Evolutionary conservation across 2,797 vertebrate species (phyloP).

Genomic region (Anguilla obscura): DNA sequence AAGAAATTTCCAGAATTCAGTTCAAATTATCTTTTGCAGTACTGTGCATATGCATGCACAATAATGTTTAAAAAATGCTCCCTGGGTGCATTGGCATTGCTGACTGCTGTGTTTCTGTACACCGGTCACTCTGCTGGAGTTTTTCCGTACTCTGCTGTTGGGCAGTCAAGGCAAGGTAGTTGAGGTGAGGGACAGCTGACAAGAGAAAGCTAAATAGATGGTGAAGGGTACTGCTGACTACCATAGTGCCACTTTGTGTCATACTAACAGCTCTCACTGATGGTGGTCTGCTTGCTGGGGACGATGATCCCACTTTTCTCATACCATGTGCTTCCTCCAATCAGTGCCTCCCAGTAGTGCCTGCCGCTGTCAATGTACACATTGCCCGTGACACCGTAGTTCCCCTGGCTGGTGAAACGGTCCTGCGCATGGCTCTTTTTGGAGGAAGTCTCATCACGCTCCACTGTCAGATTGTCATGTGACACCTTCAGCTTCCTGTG

Average conservation of each 20-base stretch:
- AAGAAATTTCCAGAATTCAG: neutral
- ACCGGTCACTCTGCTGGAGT: too few relatives aligned
- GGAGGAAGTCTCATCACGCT: constrained; percentile 92
- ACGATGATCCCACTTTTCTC: constrained; percentile 32
- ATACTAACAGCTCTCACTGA: neutral
- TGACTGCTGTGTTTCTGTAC: too few relatives aligned
- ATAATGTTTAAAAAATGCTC: too few relatives aligned
- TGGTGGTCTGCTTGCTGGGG: neutral
- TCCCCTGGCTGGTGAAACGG: constrained; percentile 92
- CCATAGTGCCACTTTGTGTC: neutral
- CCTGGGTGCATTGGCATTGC: too few relatives aligned
- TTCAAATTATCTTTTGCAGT: neutral
- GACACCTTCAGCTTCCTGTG: constrained; percentile 94
- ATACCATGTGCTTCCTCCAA: constrained; percentile 96
- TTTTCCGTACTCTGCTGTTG: too few relatives aligned
- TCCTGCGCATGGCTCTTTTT: constrained; percentile 97
- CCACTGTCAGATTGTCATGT: constrained; percentile 95
- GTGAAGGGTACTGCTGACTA: neutral
- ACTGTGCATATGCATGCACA: too few relatives aligned
- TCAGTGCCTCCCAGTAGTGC: constrained; percentile 98
- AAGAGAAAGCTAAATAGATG: too few relatives aligned
- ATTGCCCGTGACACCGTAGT: constrained; percentile 91
- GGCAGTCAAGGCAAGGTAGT: too few relatives aligned
- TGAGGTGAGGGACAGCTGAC: too few relatives aligned
- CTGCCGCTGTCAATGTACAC: constrained; percentile 97